Conservation (phyloP, 1,140 invertebrate species). For the Papilio polytes region DNA sequence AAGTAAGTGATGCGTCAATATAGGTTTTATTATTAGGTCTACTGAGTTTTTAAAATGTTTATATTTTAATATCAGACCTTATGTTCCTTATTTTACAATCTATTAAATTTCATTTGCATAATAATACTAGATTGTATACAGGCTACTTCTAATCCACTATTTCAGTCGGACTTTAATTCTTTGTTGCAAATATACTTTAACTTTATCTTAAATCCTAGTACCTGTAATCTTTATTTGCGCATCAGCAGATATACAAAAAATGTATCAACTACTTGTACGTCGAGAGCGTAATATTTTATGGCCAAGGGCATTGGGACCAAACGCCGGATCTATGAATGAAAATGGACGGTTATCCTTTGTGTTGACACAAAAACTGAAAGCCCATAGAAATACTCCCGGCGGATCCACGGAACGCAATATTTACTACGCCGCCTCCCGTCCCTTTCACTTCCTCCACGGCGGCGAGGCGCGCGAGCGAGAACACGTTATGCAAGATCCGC, state of each 20-base stretch:
- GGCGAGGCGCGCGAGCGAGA: conserved; percentile 78
- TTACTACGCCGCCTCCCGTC: conserved; percentile 81
- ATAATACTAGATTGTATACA: not conserved
- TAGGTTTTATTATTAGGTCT: no score
- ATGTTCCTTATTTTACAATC: not conserved
- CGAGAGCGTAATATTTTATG: conserved; percentile 26
- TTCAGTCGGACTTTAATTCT: not conserved
- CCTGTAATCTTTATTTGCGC: conserved; percentile 14
- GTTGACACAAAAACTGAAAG: conserved; percentile 70
- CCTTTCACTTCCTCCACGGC: conserved; percentile 82
- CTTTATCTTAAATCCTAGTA: not conserved
- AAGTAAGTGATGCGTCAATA: not conserved
- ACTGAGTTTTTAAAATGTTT: no score
- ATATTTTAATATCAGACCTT: not conserved
- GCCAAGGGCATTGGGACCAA: conserved; percentile 22
- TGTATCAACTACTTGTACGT: conserved; percentile 22
- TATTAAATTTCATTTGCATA: no score
- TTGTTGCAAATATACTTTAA: not conserved
- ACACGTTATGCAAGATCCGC: conserved; percentile 50
- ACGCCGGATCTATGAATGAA: conserved; percentile 70
- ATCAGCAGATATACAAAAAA: conserved; percentile 17
- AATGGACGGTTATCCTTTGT: conserved; percentile 67
- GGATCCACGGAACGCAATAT: conserved; percentile 74
- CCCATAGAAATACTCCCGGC: conserved; percentile 71
- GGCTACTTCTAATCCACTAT: no score